Conservation (phyloP, 1,140 invertebrate genomes). For the Drosophila tristis region DNA sequence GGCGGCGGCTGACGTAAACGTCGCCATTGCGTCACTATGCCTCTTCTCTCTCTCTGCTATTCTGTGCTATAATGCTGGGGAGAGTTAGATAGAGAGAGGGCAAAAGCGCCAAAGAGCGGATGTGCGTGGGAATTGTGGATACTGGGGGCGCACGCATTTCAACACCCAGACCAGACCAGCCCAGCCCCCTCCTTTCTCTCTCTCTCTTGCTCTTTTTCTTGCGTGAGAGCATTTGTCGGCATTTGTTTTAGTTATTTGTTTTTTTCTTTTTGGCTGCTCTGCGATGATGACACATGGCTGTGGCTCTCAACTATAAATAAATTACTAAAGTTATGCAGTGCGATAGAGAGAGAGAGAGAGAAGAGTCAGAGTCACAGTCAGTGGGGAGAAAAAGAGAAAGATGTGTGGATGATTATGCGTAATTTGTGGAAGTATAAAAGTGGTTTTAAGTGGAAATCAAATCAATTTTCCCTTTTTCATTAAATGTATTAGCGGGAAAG, state of each 20-base stretch:
- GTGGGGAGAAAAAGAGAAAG: conserved; percentile 6
- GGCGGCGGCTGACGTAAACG: conserved; percentile 62
- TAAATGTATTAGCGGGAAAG: no score
- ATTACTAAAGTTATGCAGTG: not conserved
- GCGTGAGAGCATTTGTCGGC: no score
- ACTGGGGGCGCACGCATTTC: no score
- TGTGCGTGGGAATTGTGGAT: not conserved
- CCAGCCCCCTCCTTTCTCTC: no score
- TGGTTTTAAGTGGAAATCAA: no score
- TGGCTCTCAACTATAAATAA: not conserved
- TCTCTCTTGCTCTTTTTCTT: no score
- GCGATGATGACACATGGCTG: no score
- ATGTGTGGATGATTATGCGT: conserved; percentile 5
- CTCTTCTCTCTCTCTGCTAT: no score
- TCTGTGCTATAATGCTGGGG: not conserved
- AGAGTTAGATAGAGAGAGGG: conserved; percentile 2
- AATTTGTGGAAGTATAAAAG: not conserved
- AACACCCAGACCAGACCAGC: no score
- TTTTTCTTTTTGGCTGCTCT: no score
- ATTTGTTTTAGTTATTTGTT: no score
- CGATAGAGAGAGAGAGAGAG: conserved; percentile 2
- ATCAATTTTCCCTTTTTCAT: no score
- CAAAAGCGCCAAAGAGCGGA: conserved; percentile 1
- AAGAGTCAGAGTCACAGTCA: not conserved
- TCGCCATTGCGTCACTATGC: conserved; percentile 64